Evolutionary conservation across 2,113 vertebrate species (phyloP).

Genomic region (Engraulis encrasicolus): DNA sequence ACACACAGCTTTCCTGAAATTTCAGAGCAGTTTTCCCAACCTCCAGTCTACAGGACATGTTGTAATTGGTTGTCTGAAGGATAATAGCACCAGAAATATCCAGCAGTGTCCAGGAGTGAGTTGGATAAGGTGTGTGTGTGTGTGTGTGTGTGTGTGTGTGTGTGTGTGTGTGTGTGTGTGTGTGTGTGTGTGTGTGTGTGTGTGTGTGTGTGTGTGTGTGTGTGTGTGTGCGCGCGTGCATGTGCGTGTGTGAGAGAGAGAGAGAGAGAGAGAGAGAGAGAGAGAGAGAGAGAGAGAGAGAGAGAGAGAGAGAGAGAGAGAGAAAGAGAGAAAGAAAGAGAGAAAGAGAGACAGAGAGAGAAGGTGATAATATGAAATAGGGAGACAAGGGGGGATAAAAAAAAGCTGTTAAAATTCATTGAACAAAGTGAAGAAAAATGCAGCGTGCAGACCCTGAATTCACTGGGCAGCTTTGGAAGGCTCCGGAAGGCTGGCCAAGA

Average conservation of each 20-base stretch:
- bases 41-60: conserved; percentile 56
- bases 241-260: too few species aligned
- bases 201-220: too few species aligned
- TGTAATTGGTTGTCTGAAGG: conserved; percentile 65
- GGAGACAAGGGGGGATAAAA: conserved; percentile 4
- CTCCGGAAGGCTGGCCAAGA: conserved; percentile 70
- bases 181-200: too few species aligned
- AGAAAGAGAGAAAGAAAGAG: conserved; percentile 6
- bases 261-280: too few species aligned
- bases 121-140: too few species aligned
- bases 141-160: too few species aligned
- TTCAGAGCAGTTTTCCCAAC: conserved; percentile 61
- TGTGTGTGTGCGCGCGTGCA: too few species aligned
- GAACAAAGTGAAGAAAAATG: conserved; percentile 43
- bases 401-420: conserved; percentile 75
- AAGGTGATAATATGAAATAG: too few species aligned
- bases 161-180: too few species aligned
- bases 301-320: conserved; percentile 39
- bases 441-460: conserved; percentile 68
- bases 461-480: conserved; percentile 60
- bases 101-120: conserved; percentile 39
- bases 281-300: too few species aligned
- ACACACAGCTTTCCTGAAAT: conserved; percentile 49
- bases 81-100: conserved; percentile 69
- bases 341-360: conserved; percentile 29